A percentile compares a stretch with the other conserved stretches of the same genome.
phyloP scores from a whole-genome alignment of 2,888 invertebrate species.

The Calameuta idolon region DNA sequence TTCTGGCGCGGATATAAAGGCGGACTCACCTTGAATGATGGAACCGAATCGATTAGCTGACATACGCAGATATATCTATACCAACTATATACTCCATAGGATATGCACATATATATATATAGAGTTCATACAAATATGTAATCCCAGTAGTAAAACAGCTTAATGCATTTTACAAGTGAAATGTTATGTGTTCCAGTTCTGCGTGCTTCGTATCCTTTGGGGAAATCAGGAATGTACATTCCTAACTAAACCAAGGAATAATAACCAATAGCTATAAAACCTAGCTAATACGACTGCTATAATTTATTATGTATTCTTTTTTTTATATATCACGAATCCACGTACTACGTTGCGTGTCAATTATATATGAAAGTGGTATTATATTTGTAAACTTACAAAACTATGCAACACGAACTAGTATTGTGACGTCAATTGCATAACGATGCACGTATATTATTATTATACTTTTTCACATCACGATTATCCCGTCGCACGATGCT shows the following conservation, averaged over 20 bases:
- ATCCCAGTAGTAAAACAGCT: background rate
- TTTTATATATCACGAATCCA: background rate
- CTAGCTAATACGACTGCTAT: background rate
- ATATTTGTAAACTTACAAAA: background rate
- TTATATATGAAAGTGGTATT: background rate
- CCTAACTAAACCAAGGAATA: constrained; percentile 5
- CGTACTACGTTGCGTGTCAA: background rate
- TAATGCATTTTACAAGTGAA: constrained; percentile 8
- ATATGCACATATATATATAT: background rate
- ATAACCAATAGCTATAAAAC: background rate
- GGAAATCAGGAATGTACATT: constrained; percentile 16
- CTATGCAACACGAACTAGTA: background rate
- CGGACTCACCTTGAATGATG: background rate
- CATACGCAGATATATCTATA: background rate
- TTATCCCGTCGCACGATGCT: background rate
- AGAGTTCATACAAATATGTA: background rate
- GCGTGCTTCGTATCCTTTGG: background rate
- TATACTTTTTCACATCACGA: background rate
- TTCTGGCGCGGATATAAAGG: background rate
- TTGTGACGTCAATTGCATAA: background rate
- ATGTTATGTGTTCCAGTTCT: constrained; percentile 10
- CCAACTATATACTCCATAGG: too few relatives aligned
- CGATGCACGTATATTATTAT: background rate
- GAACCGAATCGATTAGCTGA: background rate
- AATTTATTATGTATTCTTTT: background rate